Evolutionary conservation across 2,113 vertebrate genomes (phyloP), one percentile per base, ranked within the genome.

Genomic region (Sinocyclocheilus rhinocerous): DNA sequence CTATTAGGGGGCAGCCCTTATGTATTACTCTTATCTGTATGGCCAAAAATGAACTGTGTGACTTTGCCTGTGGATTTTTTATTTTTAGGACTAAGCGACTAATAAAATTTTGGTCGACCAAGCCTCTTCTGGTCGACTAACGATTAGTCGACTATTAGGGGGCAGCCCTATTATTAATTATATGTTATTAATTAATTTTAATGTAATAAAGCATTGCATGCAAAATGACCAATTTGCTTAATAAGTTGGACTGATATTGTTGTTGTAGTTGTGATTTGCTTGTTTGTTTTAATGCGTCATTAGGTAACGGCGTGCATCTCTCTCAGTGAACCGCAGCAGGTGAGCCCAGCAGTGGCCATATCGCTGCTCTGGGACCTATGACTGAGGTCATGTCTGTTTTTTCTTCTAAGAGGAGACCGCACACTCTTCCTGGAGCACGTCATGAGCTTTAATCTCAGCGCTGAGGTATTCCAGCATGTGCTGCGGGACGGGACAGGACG

Each of bases 381-480:
- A 67, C 13, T 67, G 16, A 50, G 42, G 61, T 81, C 79, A 81
- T 4, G 79, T 50, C 42, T 69, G 16, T 69, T 50, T 76, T 52
- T 52, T 52, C 13, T 7, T 67, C 42, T 29, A 20, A 48, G 42
- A 20, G 79, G 52, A 22, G 29, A 1, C 29, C 76, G 5, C 48
- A 77, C 29, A 59, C 76, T 59, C 13, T 79, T 79, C 55, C 4
- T 20, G 2, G 1, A 18, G 63, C 26, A 3, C 24, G 63, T 50
- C 63, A 22, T 6, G 42, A 50, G n/a, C 80, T 82, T 69, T 33
- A 69, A 48, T 50, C 42, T 79, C 33, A 7, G 33, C 12, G n/a
- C 59, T 83, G 81, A 73, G 50, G 24, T 83, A n/a, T 73, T 55
- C 45, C 67, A 73, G 50, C 50, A 70, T 83, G 24, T 83, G 61